phyloP scores from a whole-genome alignment of 2,797 vertebrate species.

The Ceryle rudis region DNA sequence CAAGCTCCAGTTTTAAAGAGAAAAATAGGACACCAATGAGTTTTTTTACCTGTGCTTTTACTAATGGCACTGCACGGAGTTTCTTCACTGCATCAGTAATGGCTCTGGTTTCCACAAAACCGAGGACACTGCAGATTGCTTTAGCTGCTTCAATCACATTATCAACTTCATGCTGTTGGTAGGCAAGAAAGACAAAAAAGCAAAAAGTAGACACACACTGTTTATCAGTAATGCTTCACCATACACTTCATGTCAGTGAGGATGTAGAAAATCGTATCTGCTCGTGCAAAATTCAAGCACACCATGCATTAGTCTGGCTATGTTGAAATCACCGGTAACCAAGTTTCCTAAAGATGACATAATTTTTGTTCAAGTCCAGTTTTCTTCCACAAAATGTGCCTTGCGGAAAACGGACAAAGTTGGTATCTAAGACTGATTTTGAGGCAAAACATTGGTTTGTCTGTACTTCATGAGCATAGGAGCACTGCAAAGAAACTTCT shows the following conservation, averaged over 20 bases:
- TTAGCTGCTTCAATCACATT: constrained; percentile 62
- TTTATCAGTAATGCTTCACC: neutral
- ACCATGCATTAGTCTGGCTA: neutral
- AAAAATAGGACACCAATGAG: neutral
- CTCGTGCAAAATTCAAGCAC: neutral
- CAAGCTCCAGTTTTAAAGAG: neutral
- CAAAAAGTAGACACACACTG: neutral
- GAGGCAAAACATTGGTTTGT: neutral
- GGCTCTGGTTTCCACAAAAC: constrained; percentile 73
- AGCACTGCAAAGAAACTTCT: neutral
- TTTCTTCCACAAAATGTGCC: fast-evolving
- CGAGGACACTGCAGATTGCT: constrained; percentile 74
- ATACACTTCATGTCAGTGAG: neutral
- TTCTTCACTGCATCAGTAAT: constrained; percentile 62
- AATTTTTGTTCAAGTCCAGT: neutral
- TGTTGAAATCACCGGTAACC: neutral
- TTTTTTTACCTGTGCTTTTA: constrained; percentile 66
- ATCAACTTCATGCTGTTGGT: constrained; percentile 34
- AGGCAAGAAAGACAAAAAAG: neutral
- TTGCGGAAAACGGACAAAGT: neutral
- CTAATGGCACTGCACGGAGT: constrained; percentile 13
- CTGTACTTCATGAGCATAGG: neutral
- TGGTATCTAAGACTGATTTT: neutral
- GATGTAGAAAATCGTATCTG: neutral
- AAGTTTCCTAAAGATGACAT: neutral